phyloP scores from a whole-genome alignment of 2,888 invertebrate genomes.

The Frankliniella fusca region DNA sequence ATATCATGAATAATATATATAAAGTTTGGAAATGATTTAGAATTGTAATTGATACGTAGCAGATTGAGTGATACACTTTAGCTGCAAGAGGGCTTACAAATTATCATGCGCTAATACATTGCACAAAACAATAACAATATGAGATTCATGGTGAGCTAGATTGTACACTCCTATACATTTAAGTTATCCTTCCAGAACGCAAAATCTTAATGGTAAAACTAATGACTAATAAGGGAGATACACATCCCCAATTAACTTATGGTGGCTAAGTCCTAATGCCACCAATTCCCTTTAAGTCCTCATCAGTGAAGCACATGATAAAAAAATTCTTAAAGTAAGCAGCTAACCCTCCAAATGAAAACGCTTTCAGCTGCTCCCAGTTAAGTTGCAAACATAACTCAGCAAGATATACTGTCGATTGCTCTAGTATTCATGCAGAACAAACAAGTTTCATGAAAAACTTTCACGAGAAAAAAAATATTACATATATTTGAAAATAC shows the following conservation, averaged over 20 bases:
- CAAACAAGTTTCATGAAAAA: not conserved
- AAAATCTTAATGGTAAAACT: slow-evolving; percentile 19
- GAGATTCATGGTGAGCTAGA: slow-evolving; percentile 24
- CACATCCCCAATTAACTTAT: slow-evolving; percentile 1
- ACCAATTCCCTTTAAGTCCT: slow-evolving; percentile 7
- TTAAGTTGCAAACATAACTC: not conserved
- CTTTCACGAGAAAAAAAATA: not conserved
- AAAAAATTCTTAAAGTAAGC: not conserved
- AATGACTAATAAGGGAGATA: slow-evolving; percentile 14
- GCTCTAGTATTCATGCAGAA: slow-evolving; percentile 1
- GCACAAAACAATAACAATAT: slow-evolving; percentile 25
- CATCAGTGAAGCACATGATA: not conserved
- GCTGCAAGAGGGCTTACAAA: slow-evolving; percentile 11
- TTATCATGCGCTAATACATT: not conserved
- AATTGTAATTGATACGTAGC: not conserved
- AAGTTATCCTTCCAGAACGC: slow-evolving; percentile 26
- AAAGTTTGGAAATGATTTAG: not conserved
- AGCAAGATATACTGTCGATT: not conserved
- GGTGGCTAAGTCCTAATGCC: not conserved
- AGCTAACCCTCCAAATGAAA: no score
- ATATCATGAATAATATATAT: not conserved
- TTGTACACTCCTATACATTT: slow-evolving; percentile 26
- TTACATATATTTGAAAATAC: not conserved
- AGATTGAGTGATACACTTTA: slow-evolving; percentile 22
- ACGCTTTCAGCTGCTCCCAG: not conserved